Conservation (phyloP, 2,797 vertebrate genomes). For the Squalus acanthias region DNA sequence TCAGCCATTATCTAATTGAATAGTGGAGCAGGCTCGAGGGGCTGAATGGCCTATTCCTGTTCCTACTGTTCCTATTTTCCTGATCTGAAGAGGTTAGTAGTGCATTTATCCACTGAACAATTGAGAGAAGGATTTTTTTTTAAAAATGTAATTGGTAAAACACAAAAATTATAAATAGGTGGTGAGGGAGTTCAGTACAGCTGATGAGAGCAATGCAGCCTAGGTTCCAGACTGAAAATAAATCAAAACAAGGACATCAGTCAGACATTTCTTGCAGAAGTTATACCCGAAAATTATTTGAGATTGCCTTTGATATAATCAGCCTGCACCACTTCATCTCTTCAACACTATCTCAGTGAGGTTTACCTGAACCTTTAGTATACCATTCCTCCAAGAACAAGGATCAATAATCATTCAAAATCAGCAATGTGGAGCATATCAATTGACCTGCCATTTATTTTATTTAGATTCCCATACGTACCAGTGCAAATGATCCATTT, state of each 20-base stretch:
- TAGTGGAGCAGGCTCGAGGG: no score
- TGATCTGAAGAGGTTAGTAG: no score
- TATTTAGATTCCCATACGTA: background rate
- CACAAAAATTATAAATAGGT: background rate
- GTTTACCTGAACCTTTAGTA: background rate
- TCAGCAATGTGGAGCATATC: background rate
- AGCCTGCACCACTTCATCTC: background rate
- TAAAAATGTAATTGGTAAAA: background rate
- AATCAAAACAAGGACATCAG: background rate
- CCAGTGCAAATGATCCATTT: background rate
- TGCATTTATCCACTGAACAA: background rate
- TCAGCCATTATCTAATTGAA: no score
- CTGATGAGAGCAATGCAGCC: background rate
- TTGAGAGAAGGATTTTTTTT: background rate
- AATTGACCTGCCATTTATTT: background rate
- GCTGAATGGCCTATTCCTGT: no score
- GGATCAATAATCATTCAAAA: background rate
- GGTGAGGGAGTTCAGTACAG: background rate
- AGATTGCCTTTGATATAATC: background rate
- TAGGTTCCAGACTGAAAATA: background rate
- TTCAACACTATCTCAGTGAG: background rate
- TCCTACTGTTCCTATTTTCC: no score
- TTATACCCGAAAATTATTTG: background rate
- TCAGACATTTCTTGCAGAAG: background rate
- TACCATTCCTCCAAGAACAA: background rate